Conservation (phyloP, 2,797 vertebrate genomes). For the Silurus lanzhouensis region DNA sequence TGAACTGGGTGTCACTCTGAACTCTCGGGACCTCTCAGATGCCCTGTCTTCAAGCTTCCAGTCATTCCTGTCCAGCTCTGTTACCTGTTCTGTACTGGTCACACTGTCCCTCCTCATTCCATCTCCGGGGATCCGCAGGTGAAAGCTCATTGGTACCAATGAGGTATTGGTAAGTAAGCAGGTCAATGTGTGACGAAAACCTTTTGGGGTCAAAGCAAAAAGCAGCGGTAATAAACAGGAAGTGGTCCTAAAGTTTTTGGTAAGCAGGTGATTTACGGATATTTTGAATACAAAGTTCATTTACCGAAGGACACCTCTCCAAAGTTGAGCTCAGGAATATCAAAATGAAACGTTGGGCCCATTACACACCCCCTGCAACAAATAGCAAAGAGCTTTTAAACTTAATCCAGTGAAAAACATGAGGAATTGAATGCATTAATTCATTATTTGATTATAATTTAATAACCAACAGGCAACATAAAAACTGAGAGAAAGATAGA, state of each 20-base stretch:
- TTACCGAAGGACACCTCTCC: constrained; percentile 86
- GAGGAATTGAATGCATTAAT: constrained; percentile 22
- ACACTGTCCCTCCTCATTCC: constrained; percentile 73
- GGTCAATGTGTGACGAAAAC: constrained; percentile 76
- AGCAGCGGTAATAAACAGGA: not conserved
- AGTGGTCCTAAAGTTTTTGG: not conserved
- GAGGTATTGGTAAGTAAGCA: constrained; percentile 83
- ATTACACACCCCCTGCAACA: constrained; percentile 81
- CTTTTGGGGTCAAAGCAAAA: constrained; percentile 61
- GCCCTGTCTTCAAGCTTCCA: constrained; percentile 61
- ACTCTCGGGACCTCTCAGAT: constrained; percentile 72
- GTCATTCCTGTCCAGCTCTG: constrained; percentile 36
- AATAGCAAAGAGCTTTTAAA: constrained; percentile 37
- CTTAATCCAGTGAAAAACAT: not conserved
- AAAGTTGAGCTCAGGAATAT: constrained; percentile 77
- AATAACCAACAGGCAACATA: not conserved
- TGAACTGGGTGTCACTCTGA: constrained; percentile 71
- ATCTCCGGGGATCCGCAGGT: constrained; percentile 79
- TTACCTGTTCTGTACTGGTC: constrained; percentile 58
- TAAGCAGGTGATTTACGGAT: not conserved
- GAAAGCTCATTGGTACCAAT: constrained; percentile 80
- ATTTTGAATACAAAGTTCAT: constrained; percentile 53
- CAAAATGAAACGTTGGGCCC: constrained; percentile 83
- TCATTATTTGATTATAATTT: not conserved
- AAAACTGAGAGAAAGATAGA: not conserved